phyloP scores from a whole-genome alignment of 2,113 vertebrate species.

The Xerus inauris region DNA sequence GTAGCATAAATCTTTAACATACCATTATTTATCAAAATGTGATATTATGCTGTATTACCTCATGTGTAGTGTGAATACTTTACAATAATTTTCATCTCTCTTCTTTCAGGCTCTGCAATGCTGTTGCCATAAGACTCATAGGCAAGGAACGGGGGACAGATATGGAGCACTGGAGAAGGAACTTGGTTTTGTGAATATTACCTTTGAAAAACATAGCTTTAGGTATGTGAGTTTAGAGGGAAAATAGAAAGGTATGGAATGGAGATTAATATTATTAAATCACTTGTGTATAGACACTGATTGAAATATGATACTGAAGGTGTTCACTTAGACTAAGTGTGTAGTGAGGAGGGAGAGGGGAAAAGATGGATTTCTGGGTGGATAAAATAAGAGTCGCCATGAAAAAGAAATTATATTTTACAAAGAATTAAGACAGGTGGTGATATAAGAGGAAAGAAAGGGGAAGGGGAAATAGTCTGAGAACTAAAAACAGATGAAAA shows the following conservation, averaged over 20 bases:
- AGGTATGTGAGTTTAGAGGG: neutral
- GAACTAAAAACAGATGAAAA: neutral
- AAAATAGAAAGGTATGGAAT: neutral
- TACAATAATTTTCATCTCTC: neutral
- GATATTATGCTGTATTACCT: neutral
- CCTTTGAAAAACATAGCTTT: neutral
- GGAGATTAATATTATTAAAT: neutral
- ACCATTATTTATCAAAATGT: neutral
- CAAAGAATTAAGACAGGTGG: neutral
- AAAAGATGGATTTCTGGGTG: neutral
- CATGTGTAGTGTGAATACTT: neutral
- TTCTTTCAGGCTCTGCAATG: neutral
- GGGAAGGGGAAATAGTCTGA: neutral
- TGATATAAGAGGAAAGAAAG: neutral
- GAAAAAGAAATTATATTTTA: neutral
- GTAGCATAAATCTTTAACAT: neutral
- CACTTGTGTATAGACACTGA: neutral
- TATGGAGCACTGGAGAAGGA: neutral
- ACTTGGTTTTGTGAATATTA: neutral
- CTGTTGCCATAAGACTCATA: neutral
- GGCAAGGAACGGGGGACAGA: neutral
- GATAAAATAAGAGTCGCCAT: neutral
- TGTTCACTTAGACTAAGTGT: neutral
- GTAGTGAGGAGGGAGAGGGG: neutral
- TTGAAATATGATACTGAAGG: neutral